Conservation (phyloP, 2,797 vertebrate species). For the Pseudomugil tenellus region DNA sequence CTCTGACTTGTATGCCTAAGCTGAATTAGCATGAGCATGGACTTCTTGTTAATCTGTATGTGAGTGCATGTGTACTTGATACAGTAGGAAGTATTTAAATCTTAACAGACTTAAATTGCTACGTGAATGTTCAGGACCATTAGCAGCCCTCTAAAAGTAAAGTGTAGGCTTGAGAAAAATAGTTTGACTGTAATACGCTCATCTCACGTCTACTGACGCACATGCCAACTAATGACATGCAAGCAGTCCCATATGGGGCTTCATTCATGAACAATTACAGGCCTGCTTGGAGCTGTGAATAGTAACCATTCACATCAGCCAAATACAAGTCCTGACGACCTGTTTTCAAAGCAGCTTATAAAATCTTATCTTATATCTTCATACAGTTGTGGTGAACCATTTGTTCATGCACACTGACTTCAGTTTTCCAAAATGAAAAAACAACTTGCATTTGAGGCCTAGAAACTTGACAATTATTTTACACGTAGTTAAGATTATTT, state of each 20-base stretch:
- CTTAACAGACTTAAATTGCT: slow-evolving; percentile 51
- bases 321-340: slow-evolving; percentile 30
- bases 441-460: no score
- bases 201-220: slow-evolving; percentile 57
- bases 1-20: background rate
- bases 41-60: background rate
- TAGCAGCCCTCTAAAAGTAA: slow-evolving; percentile 46
- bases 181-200: slow-evolving; percentile 35
- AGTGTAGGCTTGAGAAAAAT: slow-evolving; percentile 41
- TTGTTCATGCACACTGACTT: no score
- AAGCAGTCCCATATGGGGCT: slow-evolving; percentile 57
- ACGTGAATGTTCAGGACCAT: slow-evolving; percentile 46
- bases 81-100: slow-evolving; percentile 55
- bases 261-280: slow-evolving; percentile 57
- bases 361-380: no score
- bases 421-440: no score
- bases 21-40: background rate
- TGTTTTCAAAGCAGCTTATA: slow-evolving; percentile 27
- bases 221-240: slow-evolving; percentile 60
- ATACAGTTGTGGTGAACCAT: no score
- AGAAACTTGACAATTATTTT: no score
- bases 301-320: slow-evolving; percentile 51
- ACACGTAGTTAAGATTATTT: no score
- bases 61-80: background rate
- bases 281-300: slow-evolving; percentile 37